Conservation (phyloP, 2,113 vertebrate species). For the Cynocephalus volans region DNA sequence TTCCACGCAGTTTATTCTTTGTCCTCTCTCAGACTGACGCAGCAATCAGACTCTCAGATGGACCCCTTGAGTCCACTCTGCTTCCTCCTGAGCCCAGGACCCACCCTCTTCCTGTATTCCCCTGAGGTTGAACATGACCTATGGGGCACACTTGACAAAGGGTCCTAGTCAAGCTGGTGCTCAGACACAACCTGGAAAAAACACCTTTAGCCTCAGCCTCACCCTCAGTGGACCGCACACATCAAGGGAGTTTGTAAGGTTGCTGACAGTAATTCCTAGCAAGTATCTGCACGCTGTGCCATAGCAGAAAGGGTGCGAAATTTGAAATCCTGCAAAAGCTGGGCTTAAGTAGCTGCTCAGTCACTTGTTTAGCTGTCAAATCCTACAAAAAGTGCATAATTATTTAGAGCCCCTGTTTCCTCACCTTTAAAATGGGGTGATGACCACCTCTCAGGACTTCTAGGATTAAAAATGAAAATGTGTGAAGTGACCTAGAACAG, state of each 20-base stretch:
- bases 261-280: not conserved
- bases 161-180: not conserved
- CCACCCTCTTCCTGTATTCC: not conserved
- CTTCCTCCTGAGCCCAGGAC: not conserved
- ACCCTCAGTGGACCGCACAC: not conserved
- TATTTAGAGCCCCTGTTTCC: not conserved
- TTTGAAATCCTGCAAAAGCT: not conserved
- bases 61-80: not conserved
- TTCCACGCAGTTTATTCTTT: not conserved
- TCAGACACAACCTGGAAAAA: not conserved
- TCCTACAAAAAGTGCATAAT: not conserved
- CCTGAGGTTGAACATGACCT: not conserved
- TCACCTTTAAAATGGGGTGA: not conserved
- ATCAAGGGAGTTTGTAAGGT: not conserved
- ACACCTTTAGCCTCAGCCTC: not conserved
- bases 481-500: not conserved
- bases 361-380: not conserved
- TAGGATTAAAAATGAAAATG: not conserved
- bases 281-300: not conserved
- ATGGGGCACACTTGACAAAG: not conserved
- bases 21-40: not conserved
- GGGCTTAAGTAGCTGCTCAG: not conserved
- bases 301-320: not conserved
- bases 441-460: not conserved
- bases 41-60: not conserved